These are phyloP conservation scores for Andrena camellia DNA, from an alignment of 2,888 invertebrate species.

Conservation along the genomic window DNA sequence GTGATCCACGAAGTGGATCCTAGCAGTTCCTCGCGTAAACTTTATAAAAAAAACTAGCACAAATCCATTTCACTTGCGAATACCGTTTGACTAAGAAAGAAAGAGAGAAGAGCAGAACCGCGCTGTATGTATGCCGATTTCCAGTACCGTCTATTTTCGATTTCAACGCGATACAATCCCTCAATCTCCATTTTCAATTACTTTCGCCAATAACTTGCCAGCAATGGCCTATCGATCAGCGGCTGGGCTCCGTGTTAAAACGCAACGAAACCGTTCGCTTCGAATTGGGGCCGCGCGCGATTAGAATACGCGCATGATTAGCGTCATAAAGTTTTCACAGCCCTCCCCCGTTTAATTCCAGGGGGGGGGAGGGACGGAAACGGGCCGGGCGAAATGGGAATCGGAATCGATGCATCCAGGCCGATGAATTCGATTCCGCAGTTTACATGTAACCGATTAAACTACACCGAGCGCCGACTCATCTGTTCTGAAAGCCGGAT, in stretches of 20 bases:
- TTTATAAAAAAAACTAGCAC: too few species aligned
- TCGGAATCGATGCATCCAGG: conserved; percentile 43
- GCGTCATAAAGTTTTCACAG: conserved; percentile 49
- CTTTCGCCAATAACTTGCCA: conserved; percentile 1
- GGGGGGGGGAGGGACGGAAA: conserved; percentile 25
- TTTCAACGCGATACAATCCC: background rate
- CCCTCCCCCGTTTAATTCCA: conserved; percentile 38
- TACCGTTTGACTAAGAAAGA: background rate
- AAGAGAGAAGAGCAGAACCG: background rate
- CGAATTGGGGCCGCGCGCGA: conserved; percentile 16
- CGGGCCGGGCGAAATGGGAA: conserved; percentile 40
- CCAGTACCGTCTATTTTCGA: background rate
- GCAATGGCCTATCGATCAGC: conserved; percentile 26
- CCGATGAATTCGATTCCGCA: conserved; percentile 53
- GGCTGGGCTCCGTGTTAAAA: conserved; percentile 14
- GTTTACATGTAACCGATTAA: conserved; percentile 64
- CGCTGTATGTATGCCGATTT: background rate
- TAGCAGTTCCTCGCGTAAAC: too few species aligned
- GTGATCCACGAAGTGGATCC: too few species aligned
- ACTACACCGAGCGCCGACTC: conserved; percentile 51
- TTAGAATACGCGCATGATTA: conserved; percentile 51
- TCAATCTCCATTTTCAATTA: conserved; percentile 24
- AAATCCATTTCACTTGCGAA: background rate
- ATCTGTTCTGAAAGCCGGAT: conserved; percentile 52
- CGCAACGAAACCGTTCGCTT: conserved; percentile 10